phyloP scores from a whole-genome alignment of 1,140 invertebrate species.

The Antheraea pernyi region DNA sequence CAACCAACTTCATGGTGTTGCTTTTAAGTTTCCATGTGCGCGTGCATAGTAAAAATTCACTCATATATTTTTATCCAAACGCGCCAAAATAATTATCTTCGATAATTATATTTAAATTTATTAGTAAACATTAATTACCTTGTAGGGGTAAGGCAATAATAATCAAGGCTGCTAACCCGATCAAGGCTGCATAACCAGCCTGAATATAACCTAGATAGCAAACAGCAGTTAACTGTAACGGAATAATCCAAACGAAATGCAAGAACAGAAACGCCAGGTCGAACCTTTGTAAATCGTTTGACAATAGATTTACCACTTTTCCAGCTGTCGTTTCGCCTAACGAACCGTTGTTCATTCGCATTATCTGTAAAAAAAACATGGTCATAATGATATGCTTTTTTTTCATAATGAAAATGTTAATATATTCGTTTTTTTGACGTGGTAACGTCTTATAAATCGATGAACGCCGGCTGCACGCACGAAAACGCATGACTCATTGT shows the following conservation, averaged over 20 bases:
- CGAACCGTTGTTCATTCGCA: constrained; percentile 82
- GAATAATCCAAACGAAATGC: constrained; percentile 73
- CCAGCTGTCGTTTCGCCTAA: constrained; percentile 86
- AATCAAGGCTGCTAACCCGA: constrained; percentile 62
- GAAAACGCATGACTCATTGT: no score
- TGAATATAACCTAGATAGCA: constrained; percentile 78
- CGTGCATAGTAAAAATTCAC: no score
- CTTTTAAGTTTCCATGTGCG: no score
- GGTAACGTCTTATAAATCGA: no score
- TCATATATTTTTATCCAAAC: no score
- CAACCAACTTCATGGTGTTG: no score
- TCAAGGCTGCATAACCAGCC: constrained; percentile 69
- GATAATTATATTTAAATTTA: background rate
- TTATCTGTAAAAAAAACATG: constrained; percentile 73
- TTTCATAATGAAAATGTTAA: no score
- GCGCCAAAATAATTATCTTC: no score
- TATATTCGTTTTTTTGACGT: no score
- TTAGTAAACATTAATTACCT: constrained; percentile 38
- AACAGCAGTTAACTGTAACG: constrained; percentile 69
- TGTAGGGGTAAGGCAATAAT: constrained; percentile 70
- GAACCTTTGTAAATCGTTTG: constrained; percentile 87
- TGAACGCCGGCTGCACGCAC: no score
- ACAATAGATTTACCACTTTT: constrained; percentile 91
- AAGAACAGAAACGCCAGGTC: constrained; percentile 78
- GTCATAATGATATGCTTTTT: background rate